A percentile compares a stretch with the other conserved stretches of the same genome.
These are phyloP conservation scores for Serranus cabrilla DNA, from an alignment of 2,797 vertebrate genomes.

Conservation along the genomic window DNA sequence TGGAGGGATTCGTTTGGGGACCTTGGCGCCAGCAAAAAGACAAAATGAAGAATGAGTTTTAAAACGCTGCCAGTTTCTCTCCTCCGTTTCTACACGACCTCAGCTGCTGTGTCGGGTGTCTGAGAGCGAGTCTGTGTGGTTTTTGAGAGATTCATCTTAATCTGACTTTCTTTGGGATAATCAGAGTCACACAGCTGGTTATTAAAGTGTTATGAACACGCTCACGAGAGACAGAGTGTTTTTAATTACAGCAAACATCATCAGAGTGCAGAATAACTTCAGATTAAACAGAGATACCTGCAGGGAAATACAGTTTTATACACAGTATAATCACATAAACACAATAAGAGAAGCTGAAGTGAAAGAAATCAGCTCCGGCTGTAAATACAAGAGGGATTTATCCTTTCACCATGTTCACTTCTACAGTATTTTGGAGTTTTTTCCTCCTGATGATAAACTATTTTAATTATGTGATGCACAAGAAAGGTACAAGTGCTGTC, in stretches of 20 bases:
- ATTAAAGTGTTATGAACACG: background rate
- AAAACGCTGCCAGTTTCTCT: constrained; percentile 10
- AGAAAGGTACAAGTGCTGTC: background rate
- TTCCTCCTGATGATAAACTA: background rate
- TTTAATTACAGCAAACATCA: background rate
- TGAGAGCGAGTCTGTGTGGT: background rate
- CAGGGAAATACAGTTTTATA: background rate
- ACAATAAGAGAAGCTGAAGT: background rate
- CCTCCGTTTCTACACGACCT: background rate
- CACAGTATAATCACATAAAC: background rate
- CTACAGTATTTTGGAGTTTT: no score
- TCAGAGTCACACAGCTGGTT: background rate
- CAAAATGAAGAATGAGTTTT: constrained; percentile 45
- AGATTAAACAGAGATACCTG: background rate
- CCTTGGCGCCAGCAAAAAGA: constrained; percentile 41
- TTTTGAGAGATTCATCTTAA: background rate
- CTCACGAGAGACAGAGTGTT: background rate
- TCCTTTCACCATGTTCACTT: background rate
- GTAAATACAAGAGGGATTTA: background rate
- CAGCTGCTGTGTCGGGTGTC: background rate
- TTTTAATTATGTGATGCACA: background rate
- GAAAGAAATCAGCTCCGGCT: background rate
- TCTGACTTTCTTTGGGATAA: background rate
- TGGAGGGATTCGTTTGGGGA: constrained; percentile 31
- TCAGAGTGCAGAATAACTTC: background rate